Conservation (phyloP, 2,113 vertebrate genomes). For the Salvelinus sp. region DNA sequence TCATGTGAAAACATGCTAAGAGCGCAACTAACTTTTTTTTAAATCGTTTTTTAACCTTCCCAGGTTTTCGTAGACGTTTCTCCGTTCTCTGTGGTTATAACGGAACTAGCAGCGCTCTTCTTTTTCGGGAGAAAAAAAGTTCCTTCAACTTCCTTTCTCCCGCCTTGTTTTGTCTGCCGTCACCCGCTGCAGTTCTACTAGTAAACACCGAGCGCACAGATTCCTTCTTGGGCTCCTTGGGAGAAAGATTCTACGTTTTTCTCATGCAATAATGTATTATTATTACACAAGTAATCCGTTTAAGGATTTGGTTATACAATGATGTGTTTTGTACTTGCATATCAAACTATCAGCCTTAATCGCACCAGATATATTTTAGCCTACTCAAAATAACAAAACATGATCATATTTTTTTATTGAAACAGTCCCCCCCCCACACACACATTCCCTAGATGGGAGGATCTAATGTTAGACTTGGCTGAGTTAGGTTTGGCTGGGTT, state of each 20-base stretch:
- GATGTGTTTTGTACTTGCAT: too few species aligned
- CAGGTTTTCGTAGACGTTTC: constrained; percentile 22
- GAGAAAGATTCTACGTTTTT: too few species aligned
- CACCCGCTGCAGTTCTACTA: constrained; percentile 45
- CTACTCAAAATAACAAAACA: too few species aligned
- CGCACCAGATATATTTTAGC: too few species aligned
- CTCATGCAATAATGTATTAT: too few species aligned
- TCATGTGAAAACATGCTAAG: constrained; percentile 54
- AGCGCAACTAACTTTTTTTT: not conserved
- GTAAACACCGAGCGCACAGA: constrained; percentile 38
- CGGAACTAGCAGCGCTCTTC: constrained; percentile 51
- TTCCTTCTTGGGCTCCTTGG: not conserved
- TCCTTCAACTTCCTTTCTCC: constrained; percentile 67
- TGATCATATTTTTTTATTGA: too few species aligned
- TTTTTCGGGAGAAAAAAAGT: constrained; percentile 35
- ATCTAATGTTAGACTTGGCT: not conserved
- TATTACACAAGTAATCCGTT: too few species aligned
- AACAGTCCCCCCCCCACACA: too few species aligned
- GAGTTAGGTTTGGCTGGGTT: too few species aligned
- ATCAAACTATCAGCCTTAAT: too few species aligned
- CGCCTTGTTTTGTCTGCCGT: constrained; percentile 11
- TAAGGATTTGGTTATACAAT: too few species aligned
- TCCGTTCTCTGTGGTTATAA: constrained; percentile 54
- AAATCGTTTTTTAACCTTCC: constrained; percentile 5
- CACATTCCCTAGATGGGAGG: too few species aligned